phyloP scores from a whole-genome alignment of 1,140 invertebrate species.

The Chrysopa pallens region DNA sequence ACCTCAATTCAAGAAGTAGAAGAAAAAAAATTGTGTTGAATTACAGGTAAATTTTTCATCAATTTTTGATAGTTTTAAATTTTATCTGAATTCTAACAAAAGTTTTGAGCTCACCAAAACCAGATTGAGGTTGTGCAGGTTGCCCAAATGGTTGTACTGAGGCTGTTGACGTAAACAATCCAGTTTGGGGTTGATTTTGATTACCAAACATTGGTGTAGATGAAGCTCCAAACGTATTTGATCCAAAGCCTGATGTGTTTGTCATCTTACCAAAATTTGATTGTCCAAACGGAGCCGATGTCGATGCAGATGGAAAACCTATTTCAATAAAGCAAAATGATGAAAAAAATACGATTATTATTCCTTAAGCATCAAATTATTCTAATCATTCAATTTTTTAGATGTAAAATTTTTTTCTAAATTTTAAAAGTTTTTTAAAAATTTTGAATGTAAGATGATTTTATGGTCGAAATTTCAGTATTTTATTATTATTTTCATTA shows the following conservation, averaged over 20 bases:
- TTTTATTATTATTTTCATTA: no score
- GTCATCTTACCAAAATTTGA: constrained; percentile 11
- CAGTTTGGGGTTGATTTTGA: constrained; percentile 5
- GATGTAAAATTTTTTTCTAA: no score
- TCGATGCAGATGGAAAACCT: constrained; percentile 10
- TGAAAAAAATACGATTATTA: not conserved
- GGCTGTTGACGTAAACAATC: constrained; percentile 7
- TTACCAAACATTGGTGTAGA: constrained; percentile 10
- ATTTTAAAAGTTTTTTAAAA: no score
- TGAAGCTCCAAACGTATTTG: constrained; percentile 7
- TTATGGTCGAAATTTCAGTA: no score
- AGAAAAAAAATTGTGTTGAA: no score
- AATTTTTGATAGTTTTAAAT: not conserved
- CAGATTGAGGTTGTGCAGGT: constrained; percentile 23
- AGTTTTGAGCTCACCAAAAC: constrained; percentile 17
- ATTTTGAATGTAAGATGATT: no score
- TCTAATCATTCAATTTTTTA: no score
- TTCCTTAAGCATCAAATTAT: not conserved
- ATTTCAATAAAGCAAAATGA: not conserved
- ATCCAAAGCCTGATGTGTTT: constrained; percentile 9
- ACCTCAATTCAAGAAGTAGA: no score
- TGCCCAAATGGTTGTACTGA: constrained; percentile 27
- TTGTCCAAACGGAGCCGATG: constrained; percentile 13
- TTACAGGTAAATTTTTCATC: no score
- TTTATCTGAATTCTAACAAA: not conserved